phyloP scores from a whole-genome alignment of 2,888 invertebrate genomes.

The Nemotelus pantherinus region DNA sequence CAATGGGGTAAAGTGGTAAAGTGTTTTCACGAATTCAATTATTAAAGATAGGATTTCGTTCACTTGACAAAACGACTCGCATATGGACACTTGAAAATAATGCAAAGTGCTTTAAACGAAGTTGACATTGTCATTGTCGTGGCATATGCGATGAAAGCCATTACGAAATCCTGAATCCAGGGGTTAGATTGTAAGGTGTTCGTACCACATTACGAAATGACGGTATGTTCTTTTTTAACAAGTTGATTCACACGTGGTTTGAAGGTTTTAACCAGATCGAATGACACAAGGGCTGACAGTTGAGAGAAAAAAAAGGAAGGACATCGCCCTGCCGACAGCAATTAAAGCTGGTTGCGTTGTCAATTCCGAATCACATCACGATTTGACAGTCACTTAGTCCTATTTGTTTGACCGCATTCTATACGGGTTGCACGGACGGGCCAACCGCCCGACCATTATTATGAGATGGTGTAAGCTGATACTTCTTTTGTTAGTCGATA shows the following conservation, averaged over 20 bases:
- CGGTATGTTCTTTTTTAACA: conserved; percentile 20
- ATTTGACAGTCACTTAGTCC: conserved; percentile 44
- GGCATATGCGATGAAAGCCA: conserved; percentile 38
- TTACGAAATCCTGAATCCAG: conserved; percentile 22
- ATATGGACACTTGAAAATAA: conserved; percentile 37
- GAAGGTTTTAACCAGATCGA: conserved; percentile 30
- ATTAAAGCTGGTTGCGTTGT: conserved; percentile 36
- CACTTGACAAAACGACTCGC: conserved; percentile 34
- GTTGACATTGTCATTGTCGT: conserved; percentile 28
- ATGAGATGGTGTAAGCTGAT: conserved; percentile 38
- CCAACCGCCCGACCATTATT: conserved; percentile 38
- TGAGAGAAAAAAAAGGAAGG: background rate
- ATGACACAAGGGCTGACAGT: conserved; percentile 20
- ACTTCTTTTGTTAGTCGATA: conserved; percentile 34
- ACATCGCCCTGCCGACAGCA: conserved; percentile 15
- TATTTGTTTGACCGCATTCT: conserved; percentile 33
- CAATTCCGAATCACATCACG: conserved; percentile 39
- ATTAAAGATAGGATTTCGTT: conserved; percentile 32
- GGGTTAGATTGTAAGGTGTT: background rate
- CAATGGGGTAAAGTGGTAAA: conserved; percentile 25
- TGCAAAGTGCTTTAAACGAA: conserved; percentile 38
- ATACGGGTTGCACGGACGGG: conserved; percentile 28
- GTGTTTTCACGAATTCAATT: conserved; percentile 33
- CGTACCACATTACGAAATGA: too few relatives aligned
- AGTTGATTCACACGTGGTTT: conserved; percentile 21